phyloP scores from a whole-genome alignment of 1,140 invertebrate genomes.

The Drosophila arawakana region DNA sequence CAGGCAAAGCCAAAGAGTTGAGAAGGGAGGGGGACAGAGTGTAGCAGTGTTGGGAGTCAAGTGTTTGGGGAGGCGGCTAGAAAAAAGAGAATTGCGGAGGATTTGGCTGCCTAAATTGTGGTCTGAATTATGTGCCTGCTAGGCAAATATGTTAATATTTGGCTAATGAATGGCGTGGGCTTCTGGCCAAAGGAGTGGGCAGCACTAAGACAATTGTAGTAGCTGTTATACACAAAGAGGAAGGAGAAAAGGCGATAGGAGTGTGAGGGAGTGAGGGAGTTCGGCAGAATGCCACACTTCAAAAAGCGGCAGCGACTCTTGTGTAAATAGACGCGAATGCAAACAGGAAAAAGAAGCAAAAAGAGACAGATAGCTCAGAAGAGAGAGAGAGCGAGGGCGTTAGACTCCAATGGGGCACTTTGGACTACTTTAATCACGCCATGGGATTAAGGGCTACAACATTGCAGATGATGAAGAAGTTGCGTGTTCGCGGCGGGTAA shows the following conservation, averaged over 20 bases:
- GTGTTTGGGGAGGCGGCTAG: slow-evolving; percentile 2
- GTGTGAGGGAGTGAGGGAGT: neutral
- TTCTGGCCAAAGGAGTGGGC: slow-evolving; percentile 11
- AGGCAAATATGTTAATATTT: slow-evolving; percentile 79
- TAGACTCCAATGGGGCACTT: slow-evolving; percentile 9
- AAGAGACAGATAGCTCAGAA: slow-evolving; percentile 34
- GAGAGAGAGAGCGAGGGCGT: neutral
- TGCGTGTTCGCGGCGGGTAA: slow-evolving; percentile 56
- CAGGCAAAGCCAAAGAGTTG: slow-evolving; percentile 21
- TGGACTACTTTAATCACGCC: slow-evolving; percentile 82
- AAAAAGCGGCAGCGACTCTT: slow-evolving; percentile 49
- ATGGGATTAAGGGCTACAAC: slow-evolving; percentile 72
- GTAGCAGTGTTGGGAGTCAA: slow-evolving; percentile 14
- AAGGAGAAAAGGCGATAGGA: neutral
- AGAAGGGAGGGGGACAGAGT: neutral
- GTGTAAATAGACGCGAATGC: slow-evolving; percentile 28
- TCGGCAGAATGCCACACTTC: slow-evolving; percentile 45
- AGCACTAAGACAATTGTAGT: slow-evolving; percentile 47
- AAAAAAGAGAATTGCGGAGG: slow-evolving; percentile 46
- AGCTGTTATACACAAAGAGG: slow-evolving; percentile 15
- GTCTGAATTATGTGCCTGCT: slow-evolving; percentile 60
- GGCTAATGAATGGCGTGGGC: slow-evolving; percentile 63
- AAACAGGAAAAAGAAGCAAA: slow-evolving; percentile 13
- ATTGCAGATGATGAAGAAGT: slow-evolving; percentile 75
- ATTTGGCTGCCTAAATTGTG: slow-evolving; percentile 60